Conservation (phyloP, 2,797 vertebrate species). For the Tapirus indicus region DNA sequence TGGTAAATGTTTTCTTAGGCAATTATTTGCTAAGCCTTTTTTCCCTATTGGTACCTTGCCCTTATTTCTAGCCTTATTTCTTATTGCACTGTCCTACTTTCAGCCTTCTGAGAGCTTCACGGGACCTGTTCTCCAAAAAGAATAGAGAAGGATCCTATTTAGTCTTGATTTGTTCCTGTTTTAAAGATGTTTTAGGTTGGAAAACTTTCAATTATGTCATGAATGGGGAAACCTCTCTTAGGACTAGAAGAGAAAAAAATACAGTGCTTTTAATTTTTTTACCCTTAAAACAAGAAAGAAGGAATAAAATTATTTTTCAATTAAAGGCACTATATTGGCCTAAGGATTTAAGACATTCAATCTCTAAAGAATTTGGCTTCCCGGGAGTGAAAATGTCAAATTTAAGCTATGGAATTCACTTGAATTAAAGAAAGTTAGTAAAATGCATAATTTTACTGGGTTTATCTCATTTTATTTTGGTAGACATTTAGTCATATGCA, state of each 20-base stretch:
- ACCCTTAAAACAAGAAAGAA: conserved; percentile 74
- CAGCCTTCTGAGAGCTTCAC: conserved; percentile 71
- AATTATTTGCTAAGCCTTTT: conserved; percentile 61
- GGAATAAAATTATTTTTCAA: conserved; percentile 83
- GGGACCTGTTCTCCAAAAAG: conserved; percentile 65
- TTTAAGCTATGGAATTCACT: conserved; percentile 76
- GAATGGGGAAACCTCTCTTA: conserved; percentile 81
- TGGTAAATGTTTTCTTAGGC: conserved; percentile 27
- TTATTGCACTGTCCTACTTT: conserved; percentile 80
- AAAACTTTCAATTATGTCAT: conserved; percentile 83
- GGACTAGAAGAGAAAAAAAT: conserved; percentile 76
- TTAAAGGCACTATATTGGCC: conserved; percentile 80
- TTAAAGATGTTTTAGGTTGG: conserved; percentile 76
- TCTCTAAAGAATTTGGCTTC: conserved; percentile 79
- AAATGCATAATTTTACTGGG: conserved; percentile 45
- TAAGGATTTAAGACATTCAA: conserved; percentile 78
- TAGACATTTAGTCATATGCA: not conserved
- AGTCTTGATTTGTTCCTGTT: conserved; percentile 72
- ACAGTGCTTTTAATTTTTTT: conserved; percentile 78
- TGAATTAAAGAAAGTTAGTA: conserved; percentile 74
- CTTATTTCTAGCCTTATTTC: conserved; percentile 81
- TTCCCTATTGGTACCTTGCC: not conserved
- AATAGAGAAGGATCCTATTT: conserved; percentile 62
- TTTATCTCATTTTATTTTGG: conserved; percentile 14
- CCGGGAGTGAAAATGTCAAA: conserved; percentile 72